Conservation (phyloP, 2,797 vertebrate genomes). For the Melanogrammus aeglefinus region DNA sequence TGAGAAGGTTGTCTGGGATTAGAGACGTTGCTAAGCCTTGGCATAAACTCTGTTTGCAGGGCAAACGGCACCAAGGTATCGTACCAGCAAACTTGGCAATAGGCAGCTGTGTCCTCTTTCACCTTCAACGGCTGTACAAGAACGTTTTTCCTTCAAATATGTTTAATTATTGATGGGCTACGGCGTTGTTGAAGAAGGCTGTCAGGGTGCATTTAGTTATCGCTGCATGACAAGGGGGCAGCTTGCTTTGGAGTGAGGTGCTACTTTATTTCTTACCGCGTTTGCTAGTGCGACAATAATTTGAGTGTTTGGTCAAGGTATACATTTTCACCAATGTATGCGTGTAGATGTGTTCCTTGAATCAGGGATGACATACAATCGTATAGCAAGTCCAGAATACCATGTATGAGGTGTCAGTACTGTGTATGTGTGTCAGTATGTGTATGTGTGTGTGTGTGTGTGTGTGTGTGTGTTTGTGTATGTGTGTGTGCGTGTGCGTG, state of each 20-base stretch:
- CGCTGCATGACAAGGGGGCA: constrained; percentile 20
- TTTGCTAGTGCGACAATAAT: background rate
- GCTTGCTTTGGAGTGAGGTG: constrained; percentile 20
- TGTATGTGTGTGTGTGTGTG: background rate
- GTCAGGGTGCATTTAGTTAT: constrained; percentile 41
- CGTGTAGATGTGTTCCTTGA: background rate
- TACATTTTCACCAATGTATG: background rate
- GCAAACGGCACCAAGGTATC: constrained; percentile 25
- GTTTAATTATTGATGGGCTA: constrained; percentile 57
- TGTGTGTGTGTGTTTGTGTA: background rate
- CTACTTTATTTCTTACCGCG: background rate
- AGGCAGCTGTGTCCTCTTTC: constrained; percentile 45
- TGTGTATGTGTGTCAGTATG: background rate
- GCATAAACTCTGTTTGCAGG: constrained; percentile 24
- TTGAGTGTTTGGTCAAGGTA: background rate
- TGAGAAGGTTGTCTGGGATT: constrained; percentile 25
- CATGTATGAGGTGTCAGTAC: too few species aligned
- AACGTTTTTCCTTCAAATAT: constrained; percentile 49
- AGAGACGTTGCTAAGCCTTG: constrained; percentile 19
- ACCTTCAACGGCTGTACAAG: constrained; percentile 39
- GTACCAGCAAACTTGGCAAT: constrained; percentile 19
- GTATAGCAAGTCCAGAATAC: too few species aligned
- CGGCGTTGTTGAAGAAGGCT: constrained; percentile 43
- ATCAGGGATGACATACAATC: too few species aligned
- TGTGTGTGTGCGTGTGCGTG: background rate